Percentiles rank a stretch among this genome's conserved stretches.
Conservation (phyloP, 2,888 invertebrate species). For the Ametastegia equiseti region DNA sequence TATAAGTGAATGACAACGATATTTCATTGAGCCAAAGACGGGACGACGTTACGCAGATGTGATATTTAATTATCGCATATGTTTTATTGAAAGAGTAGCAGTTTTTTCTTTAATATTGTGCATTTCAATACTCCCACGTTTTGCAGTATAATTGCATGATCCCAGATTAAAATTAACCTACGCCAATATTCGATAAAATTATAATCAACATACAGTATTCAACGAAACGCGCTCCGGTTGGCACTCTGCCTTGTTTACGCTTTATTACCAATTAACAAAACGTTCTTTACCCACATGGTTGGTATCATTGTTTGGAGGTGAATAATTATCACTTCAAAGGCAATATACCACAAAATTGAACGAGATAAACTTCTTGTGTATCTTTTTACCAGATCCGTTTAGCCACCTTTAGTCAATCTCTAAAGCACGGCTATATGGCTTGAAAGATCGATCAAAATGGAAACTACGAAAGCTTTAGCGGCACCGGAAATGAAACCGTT, state of each 20-base stretch:
- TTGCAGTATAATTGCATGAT: background rate
- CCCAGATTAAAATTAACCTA: background rate
- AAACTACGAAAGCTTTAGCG: background rate
- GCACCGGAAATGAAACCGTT: too few relatives aligned
- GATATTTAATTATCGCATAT: too few relatives aligned
- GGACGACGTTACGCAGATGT: background rate
- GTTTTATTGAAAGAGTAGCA: too few relatives aligned
- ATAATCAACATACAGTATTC: constrained; percentile 27
- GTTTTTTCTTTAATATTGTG: background rate
- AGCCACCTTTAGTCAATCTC: background rate
- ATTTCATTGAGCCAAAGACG: background rate
- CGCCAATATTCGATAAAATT: background rate
- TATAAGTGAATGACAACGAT: background rate
- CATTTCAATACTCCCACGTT: background rate
- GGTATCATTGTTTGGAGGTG: background rate
- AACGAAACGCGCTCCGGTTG: background rate
- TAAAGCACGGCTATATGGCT: background rate
- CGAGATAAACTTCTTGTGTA: background rate
- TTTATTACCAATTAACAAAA: background rate
- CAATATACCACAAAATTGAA: background rate
- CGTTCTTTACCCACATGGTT: background rate
- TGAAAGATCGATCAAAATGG: background rate
- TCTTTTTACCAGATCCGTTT: background rate
- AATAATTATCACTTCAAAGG: background rate
- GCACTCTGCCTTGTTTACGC: background rate